Evolutionary conservation across 2,113 vertebrate species (phyloP).

Genomic region (Galemys pyrenaicus): DNA sequence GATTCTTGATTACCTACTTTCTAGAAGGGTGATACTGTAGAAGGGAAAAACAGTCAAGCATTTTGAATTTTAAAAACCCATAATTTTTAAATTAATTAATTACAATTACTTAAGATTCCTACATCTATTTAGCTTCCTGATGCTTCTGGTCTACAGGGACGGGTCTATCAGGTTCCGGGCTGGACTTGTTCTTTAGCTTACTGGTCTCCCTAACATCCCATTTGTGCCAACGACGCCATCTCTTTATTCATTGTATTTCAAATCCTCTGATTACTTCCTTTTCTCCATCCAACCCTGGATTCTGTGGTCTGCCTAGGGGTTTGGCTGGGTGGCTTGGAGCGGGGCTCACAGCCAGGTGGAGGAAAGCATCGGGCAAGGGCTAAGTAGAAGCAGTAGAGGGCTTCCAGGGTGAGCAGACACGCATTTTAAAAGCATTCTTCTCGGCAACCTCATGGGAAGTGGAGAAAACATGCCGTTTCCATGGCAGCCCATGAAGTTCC

Average conservation of each 20-base stretch:
- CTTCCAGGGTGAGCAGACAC: neutral
- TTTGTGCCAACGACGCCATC: neutral
- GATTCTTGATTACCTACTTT: neutral
- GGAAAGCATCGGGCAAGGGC: neutral
- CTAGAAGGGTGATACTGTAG: neutral
- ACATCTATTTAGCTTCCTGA: neutral
- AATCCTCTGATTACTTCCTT: neutral
- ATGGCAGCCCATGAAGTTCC: constrained; percentile 32
- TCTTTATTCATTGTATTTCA: neutral
- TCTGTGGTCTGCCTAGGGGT: neutral
- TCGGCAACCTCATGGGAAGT: neutral
- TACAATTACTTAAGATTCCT: neutral
- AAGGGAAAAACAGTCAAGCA: neutral
- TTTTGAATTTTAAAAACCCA: neutral
- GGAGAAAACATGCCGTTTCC: constrained; percentile 47
- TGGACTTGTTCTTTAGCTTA: neutral
- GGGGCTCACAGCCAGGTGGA: neutral
- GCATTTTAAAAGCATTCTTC: neutral
- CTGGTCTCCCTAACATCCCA: neutral
- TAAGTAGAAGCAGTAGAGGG: neutral
- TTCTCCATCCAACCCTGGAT: neutral
- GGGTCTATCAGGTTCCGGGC: neutral
- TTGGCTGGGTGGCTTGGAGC: neutral
- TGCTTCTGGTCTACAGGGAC: neutral
- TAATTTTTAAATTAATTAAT: neutral